Base-by-base conservation (phyloP, 2,888 invertebrate genomes). In the Leucoptera coffeella region DNA sequence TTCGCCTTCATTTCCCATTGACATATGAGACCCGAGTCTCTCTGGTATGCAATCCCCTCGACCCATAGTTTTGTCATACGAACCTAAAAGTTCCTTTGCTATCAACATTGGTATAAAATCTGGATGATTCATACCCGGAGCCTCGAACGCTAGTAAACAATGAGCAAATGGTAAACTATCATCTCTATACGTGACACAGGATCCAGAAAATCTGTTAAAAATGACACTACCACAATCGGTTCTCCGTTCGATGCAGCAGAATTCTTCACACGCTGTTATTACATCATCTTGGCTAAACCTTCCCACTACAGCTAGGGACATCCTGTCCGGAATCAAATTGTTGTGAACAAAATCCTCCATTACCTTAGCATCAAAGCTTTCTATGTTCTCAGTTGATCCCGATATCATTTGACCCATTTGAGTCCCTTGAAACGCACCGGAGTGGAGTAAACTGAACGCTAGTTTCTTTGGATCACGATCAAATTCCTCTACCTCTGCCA, bases 281-380 rank as follows among this genome's bases (percentile, higher is more conserved):
- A 80, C 82, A 14, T 77, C 48, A 11, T 74, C 55, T 39, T 88
- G 87, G 24, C 75, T 50, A 1, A 87, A 75, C 19, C 78, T 77
- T 28, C 82, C 87, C 21, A 85, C 81, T 22, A 77, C 79, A 15
- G 82, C 78, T 15, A 91, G 47, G 4, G 85, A 80, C 45, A 89
- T 76, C 35, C 85, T 65, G 11, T 79, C 41, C 1, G 61, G 59
- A 14, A 46, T 47, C 19, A 56, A 62, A 27, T 52, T 44, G 25
- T 50, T 37, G 4, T 29, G 23, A 7, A 55, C 32, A 32, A 42
- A 62, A 3, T 29, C 23, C 4, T 22, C 14, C 2, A 74, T 28
- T n/a, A 32, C 35, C 2, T 25, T 5, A 14, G 35, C 35, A 28
- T 78, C 78, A 73, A 52, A 89, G 3, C 30, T 40, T 5, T 30